Evolutionary conservation across 2,113 vertebrate species (phyloP), one percentile per base, ranked within the genome.

Genomic region (Equus przewalskii): DNA sequence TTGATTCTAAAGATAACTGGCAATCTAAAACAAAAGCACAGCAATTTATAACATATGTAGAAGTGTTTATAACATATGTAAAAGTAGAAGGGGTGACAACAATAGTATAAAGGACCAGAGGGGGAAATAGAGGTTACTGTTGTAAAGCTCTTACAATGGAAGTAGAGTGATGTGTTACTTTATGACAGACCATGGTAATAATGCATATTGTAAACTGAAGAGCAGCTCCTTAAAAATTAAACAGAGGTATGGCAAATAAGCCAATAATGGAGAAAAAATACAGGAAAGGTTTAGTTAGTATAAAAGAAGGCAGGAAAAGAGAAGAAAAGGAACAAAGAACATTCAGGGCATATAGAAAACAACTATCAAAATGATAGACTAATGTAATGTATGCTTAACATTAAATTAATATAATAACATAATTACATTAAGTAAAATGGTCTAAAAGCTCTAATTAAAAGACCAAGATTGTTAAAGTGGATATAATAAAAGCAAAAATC

Each of bases 381-480:
- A 76, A 33, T 14, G 19, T 70, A 73, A 89, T 14, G 1, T 64
- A 58, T 1, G 26, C 26, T 65, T 67, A n/a, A 49, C 9, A 67
- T 54, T 49, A 91, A 67, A 22, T 75, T 87, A 49, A 82, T 87
- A 4, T 69, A 54, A 49, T 78, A 82, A 81, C 60, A 69, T 93
- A 76, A 91, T 70, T 90, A 28, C 24, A 75, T 87, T 94, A 91
- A 81, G 54, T 85, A 19, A 75, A 90, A 30, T 65, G 14, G 19
- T 56, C 73, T 76, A 54, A 88, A 86, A 7, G 76, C 9, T 58
- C 58, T 78, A 82, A 81, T 78, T 86, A 89, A 94, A 93, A 94
- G 60, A 30, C n/a, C n/a, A 75, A 83, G 54, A 56, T 79, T 89
- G 13, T 92, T 93, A 19, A 15, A 72, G 13, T 72, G 7, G 26